Evolutionary conservation across 2,113 vertebrate genomes (phyloP).

Genomic region (Cnemophilus loriae): DNA sequence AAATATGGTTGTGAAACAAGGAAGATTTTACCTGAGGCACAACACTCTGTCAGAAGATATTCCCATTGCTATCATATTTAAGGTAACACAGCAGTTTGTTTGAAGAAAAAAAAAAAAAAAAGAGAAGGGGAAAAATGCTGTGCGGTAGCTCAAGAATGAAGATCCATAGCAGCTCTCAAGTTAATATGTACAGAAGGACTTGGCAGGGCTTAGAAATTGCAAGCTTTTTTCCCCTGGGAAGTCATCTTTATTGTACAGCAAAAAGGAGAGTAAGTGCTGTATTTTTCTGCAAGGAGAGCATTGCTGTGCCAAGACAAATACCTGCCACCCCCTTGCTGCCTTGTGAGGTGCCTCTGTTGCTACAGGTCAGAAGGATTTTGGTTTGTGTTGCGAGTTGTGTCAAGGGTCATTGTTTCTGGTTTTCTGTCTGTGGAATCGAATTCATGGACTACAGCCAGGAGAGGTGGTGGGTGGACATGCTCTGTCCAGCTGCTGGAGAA

Average conservation of each 20-base stretch:
- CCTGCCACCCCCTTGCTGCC: not conserved
- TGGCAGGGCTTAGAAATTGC: not conserved
- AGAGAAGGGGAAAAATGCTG: not conserved
- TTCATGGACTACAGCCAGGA: not conserved
- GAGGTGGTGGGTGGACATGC: not conserved
- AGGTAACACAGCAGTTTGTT: slow-evolving; percentile 72
- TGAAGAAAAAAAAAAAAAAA: not conserved
- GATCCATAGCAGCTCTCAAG: not conserved
- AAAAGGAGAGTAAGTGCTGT: not conserved
- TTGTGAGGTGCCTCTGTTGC: not conserved
- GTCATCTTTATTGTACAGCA: not conserved
- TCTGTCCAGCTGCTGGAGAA: not conserved
- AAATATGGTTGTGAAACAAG: slow-evolving; percentile 93
- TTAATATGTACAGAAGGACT: not conserved
- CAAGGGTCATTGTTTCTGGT: not conserved
- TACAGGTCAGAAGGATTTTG: not conserved
- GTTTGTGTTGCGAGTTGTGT: not conserved
- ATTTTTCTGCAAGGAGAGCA: not conserved
- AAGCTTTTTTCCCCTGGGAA: not conserved
- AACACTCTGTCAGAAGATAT: slow-evolving; percentile 97
- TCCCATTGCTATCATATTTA: slow-evolving; percentile 96
- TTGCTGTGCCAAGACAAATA: not conserved
- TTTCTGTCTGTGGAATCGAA: not conserved
- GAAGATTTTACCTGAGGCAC: slow-evolving; percentile 92
- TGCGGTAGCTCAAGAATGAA: not conserved